These are phyloP conservation scores for Pitta sordida DNA, from an alignment of 2,113 vertebrate genomes.

Conservation along the genomic window DNA sequence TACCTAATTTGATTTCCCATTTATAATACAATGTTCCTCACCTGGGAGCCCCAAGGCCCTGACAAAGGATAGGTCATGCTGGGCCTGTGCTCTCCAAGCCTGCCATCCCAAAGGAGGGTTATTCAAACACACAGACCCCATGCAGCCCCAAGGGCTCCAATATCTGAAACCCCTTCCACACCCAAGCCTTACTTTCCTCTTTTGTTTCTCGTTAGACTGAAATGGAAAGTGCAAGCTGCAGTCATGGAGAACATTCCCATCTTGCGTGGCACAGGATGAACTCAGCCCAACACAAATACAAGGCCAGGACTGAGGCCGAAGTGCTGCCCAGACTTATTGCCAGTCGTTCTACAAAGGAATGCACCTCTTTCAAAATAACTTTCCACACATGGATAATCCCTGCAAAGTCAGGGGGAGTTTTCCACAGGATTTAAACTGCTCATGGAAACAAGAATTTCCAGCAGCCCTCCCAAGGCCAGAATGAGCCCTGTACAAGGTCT, in stretches of 20 bases:
- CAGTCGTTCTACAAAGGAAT: not conserved
- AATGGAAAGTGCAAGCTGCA: not conserved
- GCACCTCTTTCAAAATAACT: not conserved
- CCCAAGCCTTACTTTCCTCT: not conserved
- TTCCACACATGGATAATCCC: constrained; percentile 38
- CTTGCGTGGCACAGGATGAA: not conserved
- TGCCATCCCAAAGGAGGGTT: not conserved
- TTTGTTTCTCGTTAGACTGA: not conserved
- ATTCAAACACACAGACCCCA: not conserved
- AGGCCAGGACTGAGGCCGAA: not conserved
- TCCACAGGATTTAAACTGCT: constrained; percentile 16
- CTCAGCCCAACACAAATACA: not conserved
- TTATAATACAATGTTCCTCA: not conserved
- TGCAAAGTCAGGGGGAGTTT: constrained; percentile 25
- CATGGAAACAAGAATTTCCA: constrained; percentile 43
- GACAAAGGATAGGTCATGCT: not conserved
- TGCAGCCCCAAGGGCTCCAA: not conserved
- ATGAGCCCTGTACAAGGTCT: rapidly evolving
- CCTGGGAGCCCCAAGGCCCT: not conserved
- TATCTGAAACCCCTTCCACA: not conserved
- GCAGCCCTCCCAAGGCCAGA: not conserved
- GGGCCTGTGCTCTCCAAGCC: not conserved
- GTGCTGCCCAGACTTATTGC: not conserved
- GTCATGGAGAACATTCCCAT: not conserved
- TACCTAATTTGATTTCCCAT: not conserved